These are phyloP conservation scores for Synchiropus splendidus DNA, from an alignment of 2,113 vertebrate genomes.

Conservation along the genomic window DNA sequence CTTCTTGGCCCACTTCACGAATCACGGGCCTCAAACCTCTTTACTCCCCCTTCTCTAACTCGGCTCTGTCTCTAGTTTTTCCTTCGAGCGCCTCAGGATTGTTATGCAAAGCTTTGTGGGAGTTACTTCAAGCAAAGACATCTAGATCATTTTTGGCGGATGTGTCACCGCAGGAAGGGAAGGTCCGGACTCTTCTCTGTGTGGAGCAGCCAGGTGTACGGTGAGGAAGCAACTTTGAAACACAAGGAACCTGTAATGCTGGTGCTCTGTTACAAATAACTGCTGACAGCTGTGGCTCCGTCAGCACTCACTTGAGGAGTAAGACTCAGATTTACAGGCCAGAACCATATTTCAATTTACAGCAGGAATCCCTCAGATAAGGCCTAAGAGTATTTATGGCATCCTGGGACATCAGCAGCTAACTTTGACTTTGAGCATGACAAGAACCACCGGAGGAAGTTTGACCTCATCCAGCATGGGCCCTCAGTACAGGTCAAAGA, in stretches of 20 bases:
- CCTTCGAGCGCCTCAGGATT: constrained; percentile 54
- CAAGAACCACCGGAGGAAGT: no score
- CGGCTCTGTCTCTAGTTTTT: constrained; percentile 23
- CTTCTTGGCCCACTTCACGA: constrained; percentile 63
- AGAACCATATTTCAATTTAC: no score
- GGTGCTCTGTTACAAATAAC: constrained; percentile 3
- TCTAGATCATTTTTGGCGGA: constrained; percentile 36
- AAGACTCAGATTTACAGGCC: no score
- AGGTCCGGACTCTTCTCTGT: constrained; percentile 16
- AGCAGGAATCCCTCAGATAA: constrained; percentile 8
- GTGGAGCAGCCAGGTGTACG: constrained; percentile 20
- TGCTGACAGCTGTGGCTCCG: constrained; percentile 27
- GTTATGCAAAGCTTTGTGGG: constrained; percentile 64
- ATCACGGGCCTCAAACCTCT: constrained; percentile 55
- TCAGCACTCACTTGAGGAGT: background rate
- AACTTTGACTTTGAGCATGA: background rate
- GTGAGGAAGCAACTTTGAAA: constrained; percentile 15
- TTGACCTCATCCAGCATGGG: no score
- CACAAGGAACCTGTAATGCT: constrained; percentile 6
- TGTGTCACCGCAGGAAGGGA: constrained; percentile 12
- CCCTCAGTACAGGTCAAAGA: no score
- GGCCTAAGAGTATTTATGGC: background rate
- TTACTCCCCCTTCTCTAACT: constrained; percentile 23
- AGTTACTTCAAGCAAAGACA: constrained; percentile 49
- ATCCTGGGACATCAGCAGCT: no score